These are phyloP conservation scores for Callospermophilus lateralis DNA, from an alignment of 2,113 vertebrate species.

Conservation along the genomic window DNA sequence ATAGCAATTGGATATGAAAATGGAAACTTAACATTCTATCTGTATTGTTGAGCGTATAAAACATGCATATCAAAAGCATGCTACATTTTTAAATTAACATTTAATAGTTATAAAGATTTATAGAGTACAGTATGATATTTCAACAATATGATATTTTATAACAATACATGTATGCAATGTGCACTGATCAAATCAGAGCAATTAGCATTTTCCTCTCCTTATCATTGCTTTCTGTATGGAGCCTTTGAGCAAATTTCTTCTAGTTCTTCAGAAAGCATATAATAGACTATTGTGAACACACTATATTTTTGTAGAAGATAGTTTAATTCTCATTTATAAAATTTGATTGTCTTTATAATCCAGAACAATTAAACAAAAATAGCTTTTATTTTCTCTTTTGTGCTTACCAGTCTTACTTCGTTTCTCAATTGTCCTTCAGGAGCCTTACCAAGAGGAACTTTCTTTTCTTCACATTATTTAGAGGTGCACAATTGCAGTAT, in stretches of 20 bases:
- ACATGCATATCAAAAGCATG: not conserved
- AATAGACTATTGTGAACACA: not conserved
- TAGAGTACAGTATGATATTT: not conserved
- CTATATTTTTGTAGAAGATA: not conserved
- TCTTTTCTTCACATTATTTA: constrained; percentile 56
- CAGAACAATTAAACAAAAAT: constrained; percentile 47
- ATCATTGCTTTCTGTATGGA: not conserved
- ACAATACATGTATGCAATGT: not conserved
- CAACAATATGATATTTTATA: not conserved
- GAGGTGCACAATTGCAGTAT: constrained; percentile 22
- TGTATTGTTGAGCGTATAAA: constrained; percentile 6
- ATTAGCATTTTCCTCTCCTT: not conserved
- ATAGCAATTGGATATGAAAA: constrained; percentile 30
- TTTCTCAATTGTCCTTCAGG: constrained; percentile 36
- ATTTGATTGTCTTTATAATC: constrained; percentile 23
- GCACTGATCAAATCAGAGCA: not conserved
- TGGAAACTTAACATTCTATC: constrained; percentile 34
- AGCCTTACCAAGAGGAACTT: not conserved
- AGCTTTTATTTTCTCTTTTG: constrained; percentile 27
- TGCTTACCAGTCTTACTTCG: not conserved
- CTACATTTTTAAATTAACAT: not conserved
- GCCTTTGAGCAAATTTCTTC: not conserved
- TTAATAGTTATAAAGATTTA: not conserved
- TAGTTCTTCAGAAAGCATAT: not conserved
- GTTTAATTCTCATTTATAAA: constrained; percentile 67